phyloP scores from a whole-genome alignment of 2,113 vertebrate species.

The Urocolius indicus region DNA sequence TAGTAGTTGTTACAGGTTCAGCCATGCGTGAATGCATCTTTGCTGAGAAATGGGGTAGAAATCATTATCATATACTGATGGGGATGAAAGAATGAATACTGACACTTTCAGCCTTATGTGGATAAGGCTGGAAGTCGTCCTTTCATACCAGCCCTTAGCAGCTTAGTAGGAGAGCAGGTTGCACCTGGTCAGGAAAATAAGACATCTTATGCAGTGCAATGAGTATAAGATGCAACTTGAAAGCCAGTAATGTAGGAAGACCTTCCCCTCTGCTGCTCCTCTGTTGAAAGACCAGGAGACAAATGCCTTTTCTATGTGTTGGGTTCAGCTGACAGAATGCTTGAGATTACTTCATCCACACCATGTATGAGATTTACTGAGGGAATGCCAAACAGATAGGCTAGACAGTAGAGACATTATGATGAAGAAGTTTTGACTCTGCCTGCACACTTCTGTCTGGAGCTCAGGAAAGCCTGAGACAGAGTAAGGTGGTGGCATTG shows the following conservation, averaged over 20 bases:
- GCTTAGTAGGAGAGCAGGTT: neutral
- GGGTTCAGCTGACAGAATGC: neutral
- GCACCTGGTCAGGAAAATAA: neutral
- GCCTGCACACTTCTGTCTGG: neutral
- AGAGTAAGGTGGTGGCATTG: neutral
- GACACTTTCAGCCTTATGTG: neutral
- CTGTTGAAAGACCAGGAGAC: neutral
- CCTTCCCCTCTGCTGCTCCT: neutral
- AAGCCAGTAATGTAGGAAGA: neutral
- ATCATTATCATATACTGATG: neutral
- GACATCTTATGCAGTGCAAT: neutral
- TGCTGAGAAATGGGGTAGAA: neutral
- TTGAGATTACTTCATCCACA: neutral
- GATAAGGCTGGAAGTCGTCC: neutral
- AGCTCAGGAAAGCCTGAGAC: neutral
- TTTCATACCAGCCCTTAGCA: neutral
- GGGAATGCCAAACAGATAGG: neutral
- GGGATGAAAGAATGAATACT: neutral
- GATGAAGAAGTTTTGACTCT: neutral
- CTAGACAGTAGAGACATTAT: neutral
- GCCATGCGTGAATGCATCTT: neutral
- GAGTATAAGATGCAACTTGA: neutral
- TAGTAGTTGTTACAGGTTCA: neutral
- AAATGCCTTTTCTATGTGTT: neutral
- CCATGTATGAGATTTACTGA: neutral